Evolutionary conservation across 1,140 invertebrate genomes (phyloP).

Genomic region (Diabrotica undecimpunctata): DNA sequence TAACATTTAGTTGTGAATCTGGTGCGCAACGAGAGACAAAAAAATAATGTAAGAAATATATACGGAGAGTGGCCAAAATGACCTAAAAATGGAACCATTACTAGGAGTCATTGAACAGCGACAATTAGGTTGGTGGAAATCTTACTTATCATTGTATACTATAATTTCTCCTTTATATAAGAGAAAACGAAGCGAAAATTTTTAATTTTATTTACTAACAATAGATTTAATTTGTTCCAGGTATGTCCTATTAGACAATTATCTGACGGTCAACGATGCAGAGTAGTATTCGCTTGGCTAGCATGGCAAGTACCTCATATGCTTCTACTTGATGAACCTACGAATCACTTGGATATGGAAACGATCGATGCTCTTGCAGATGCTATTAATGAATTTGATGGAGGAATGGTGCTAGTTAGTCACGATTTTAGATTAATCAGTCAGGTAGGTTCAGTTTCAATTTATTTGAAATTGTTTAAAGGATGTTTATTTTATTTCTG

Average conservation of each 20-base stretch:
- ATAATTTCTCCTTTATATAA: too few relatives aligned
- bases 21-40: too few relatives aligned
- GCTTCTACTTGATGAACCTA: conserved; percentile 94
- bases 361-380: conserved; percentile 98
- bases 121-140: too few relatives aligned
- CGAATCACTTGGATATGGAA: conserved; percentile 99
- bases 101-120: too few relatives aligned
- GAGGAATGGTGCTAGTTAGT: conserved; percentile 95
- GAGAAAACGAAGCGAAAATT: not conserved
- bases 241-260: conserved; percentile 96
- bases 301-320: conserved; percentile 94
- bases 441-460: conserved; percentile 65
- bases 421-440: conserved; percentile 98
- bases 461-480: not conserved
- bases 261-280: conserved; percentile 96
- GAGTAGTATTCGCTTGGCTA: conserved; percentile 97
- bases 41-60: too few relatives aligned
- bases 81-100: too few relatives aligned
- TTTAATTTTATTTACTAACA: not conserved
- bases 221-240: conserved; percentile 47
- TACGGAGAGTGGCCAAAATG: too few relatives aligned
- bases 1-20: too few relatives aligned
- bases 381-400: conserved; percentile 96
- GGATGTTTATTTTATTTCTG: not conserved
- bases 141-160: too few relatives aligned